Conservation (phyloP, 2,113 vertebrate genomes). For the Ceyx margarethae region DNA sequence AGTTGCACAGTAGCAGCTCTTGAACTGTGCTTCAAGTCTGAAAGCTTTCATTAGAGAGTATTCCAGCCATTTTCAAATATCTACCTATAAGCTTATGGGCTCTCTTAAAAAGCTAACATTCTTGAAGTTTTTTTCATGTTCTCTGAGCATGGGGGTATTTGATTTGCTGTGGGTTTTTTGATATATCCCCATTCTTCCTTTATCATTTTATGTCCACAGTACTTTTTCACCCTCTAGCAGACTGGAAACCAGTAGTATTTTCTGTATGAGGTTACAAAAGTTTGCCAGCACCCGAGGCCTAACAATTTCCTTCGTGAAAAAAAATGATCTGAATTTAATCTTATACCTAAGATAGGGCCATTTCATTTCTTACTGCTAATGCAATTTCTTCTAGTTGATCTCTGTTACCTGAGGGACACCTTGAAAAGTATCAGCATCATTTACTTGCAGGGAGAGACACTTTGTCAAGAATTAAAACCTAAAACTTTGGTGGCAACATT, state of each 20-base stretch:
- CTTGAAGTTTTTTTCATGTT: background rate
- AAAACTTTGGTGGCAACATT: background rate
- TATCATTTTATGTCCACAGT: background rate
- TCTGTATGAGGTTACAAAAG: background rate
- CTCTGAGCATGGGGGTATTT: background rate
- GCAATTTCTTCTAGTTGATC: background rate
- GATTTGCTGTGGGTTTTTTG: background rate
- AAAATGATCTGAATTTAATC: background rate
- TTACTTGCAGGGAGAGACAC: background rate
- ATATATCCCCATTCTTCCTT: background rate
- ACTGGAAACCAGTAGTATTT: background rate
- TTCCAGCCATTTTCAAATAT: background rate
- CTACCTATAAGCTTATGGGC: background rate
- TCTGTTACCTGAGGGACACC: background rate
- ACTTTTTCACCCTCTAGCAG: background rate
- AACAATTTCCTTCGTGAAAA: background rate
- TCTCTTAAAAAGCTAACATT: background rate
- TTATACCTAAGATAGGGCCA: background rate
- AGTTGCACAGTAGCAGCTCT: background rate
- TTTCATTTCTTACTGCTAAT: background rate
- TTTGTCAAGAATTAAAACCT: background rate
- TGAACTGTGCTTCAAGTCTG: background rate
- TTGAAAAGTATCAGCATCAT: background rate
- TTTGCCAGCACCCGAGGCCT: background rate
- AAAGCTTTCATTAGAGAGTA: background rate